Percentiles rank a stretch among this genome's conserved stretches.
phyloP scores from a whole-genome alignment of 2,797 vertebrate genomes.

The Darevskia nairensis region DNA sequence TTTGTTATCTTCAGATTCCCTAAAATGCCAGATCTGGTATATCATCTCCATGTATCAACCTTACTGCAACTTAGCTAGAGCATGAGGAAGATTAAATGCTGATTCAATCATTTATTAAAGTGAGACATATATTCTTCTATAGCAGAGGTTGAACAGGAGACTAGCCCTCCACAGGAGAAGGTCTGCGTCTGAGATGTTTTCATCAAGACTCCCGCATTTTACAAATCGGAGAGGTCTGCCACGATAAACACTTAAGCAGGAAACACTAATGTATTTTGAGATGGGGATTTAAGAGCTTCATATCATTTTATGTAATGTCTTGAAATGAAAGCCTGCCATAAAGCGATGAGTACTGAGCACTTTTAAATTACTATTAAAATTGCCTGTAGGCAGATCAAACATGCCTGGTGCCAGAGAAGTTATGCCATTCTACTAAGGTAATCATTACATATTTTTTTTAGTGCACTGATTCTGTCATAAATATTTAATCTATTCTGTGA shows the following conservation, averaged over 20 bases:
- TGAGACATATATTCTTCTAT: slow-evolving; percentile 26
- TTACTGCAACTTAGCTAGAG: neutral
- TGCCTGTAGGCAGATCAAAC: slow-evolving; percentile 49
- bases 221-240: slow-evolving; percentile 43
- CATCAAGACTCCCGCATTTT: slow-evolving; percentile 28
- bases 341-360: slow-evolving; percentile 58
- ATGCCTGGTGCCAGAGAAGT: slow-evolving; percentile 40
- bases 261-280: slow-evolving; percentile 62
- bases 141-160: slow-evolving; percentile 38
- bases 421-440: slow-evolving; percentile 46
- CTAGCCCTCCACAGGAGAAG: slow-evolving; percentile 10
- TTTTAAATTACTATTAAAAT: slow-evolving; percentile 71
- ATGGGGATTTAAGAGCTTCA: slow-evolving; percentile 54
- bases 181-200: slow-evolving; percentile 43
- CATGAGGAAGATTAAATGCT: neutral
- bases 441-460: slow-evolving; percentile 27
- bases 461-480: slow-evolving; percentile 41
- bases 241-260: slow-evolving; percentile 50
- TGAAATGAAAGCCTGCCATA: slow-evolving; percentile 65
- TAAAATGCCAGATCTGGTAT: slow-evolving; percentile 18
- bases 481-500: slow-evolving; percentile 60
- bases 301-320: slow-evolving; percentile 64
- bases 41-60: neutral
- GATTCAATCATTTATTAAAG: slow-evolving; percentile 56
- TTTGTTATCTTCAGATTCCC: neutral